Conservation (phyloP, 2,113 vertebrate genomes). For the Delphinus delphis region DNA sequence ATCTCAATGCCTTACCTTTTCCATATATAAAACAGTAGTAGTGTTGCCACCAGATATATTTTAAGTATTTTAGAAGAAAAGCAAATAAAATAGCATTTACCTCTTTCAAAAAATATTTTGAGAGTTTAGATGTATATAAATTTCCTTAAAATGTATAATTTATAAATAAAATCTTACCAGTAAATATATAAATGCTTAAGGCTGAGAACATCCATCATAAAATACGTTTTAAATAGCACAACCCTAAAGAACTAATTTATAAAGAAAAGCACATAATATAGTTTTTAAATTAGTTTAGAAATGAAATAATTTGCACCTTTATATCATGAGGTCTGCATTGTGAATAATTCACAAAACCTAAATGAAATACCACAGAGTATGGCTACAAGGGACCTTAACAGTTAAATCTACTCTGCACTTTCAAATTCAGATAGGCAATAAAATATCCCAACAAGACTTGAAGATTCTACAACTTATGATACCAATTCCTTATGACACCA, state of each 20-base stretch:
- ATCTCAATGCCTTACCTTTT: slow-evolving; percentile 79
- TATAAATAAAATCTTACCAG: slow-evolving; percentile 70
- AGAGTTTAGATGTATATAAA: slow-evolving; percentile 56
- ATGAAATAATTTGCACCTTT: slow-evolving; percentile 56
- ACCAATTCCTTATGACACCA: background rate
- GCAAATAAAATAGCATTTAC: slow-evolving; percentile 69
- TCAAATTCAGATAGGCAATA: slow-evolving; percentile 43
- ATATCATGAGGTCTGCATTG: slow-evolving; percentile 40
- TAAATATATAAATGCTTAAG: slow-evolving; percentile 53
- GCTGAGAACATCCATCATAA: slow-evolving; percentile 57
- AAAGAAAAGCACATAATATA: slow-evolving; percentile 57
- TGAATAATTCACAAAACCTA: slow-evolving; percentile 49
- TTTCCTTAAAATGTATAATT: slow-evolving; percentile 57
- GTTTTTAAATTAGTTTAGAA: slow-evolving; percentile 53
- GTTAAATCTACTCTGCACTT: slow-evolving; percentile 58
- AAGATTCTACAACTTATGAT: slow-evolving; percentile 25
- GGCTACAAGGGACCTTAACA: slow-evolving; percentile 26
- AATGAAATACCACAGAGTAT: slow-evolving; percentile 26
- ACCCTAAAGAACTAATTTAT: slow-evolving; percentile 62
- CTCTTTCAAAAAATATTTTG: slow-evolving; percentile 63
- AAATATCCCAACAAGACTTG: slow-evolving; percentile 4
- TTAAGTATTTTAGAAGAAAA: slow-evolving; percentile 71
- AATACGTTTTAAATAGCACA: slow-evolving; percentile 61
- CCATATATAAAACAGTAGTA: slow-evolving; percentile 65
- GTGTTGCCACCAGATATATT: slow-evolving; percentile 62